Conservation (phyloP, 2,888 invertebrate species). For the Chrysolina oricalcia region DNA sequence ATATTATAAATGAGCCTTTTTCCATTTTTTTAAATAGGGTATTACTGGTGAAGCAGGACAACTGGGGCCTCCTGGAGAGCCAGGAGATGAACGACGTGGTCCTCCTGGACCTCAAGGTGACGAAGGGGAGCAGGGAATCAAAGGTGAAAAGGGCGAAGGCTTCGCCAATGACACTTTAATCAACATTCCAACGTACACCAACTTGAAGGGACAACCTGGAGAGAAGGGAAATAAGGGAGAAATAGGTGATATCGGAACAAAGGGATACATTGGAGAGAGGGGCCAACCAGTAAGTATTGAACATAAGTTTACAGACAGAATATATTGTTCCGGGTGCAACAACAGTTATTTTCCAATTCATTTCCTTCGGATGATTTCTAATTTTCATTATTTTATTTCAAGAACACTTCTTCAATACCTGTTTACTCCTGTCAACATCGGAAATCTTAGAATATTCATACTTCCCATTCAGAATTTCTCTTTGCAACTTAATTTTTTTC, state of each 20-base stretch:
- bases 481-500: too few relatives aligned
- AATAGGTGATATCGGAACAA: constrained; percentile 59
- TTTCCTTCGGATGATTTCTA: too few relatives aligned
- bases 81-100: constrained; percentile 65
- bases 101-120: constrained; percentile 59
- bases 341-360: too few relatives aligned
- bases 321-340: too few relatives aligned
- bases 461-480: too few relatives aligned
- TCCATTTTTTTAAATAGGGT: constrained; percentile 54
- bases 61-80: constrained; percentile 67
- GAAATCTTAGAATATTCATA: too few relatives aligned
- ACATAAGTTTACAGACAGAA: too few relatives aligned
- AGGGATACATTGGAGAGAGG: constrained; percentile 66
- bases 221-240: constrained; percentile 65
- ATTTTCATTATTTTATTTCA: too few relatives aligned
- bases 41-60: constrained; percentile 66
- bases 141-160: constrained; percentile 65
- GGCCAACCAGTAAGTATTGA: constrained; percentile 64
- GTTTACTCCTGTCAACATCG: too few relatives aligned
- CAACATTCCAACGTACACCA: constrained; percentile 48
- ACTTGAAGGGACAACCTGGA: constrained; percentile 69
- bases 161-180: constrained; percentile 54
- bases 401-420: too few relatives aligned
- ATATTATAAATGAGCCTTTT: background rate
- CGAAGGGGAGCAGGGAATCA: constrained; percentile 62